Percentiles rank a stretch among this genome's conserved stretches.
These are phyloP conservation scores for Aythya baeri DNA, from an alignment of 2,113 vertebrate species.

Conservation along the genomic window DNA sequence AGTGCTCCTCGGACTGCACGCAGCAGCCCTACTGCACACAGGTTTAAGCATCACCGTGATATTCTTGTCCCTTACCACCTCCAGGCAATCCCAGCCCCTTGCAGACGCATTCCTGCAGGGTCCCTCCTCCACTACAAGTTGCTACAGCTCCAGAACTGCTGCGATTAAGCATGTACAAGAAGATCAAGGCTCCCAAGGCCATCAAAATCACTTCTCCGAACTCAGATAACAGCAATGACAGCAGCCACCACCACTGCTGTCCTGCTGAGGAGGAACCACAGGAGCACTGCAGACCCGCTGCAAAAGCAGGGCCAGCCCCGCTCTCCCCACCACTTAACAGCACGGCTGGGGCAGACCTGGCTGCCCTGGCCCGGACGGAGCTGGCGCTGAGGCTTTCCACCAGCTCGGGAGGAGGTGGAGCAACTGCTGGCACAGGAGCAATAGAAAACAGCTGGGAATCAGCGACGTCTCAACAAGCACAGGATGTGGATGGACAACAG, in stretches of 20 bases:
- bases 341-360: conserved; percentile 1
- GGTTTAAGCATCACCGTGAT: background rate
- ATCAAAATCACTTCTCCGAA: background rate
- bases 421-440: conserved; percentile 58
- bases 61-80: conserved; percentile 11
- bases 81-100: conserved; percentile 23
- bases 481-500: conserved; percentile 66
- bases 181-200: background rate
- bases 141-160: background rate
- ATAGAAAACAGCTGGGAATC: conserved; percentile 66
- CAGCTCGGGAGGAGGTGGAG: conserved; percentile 47
- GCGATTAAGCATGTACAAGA: background rate
- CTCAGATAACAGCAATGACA: background rate
- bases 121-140: conserved; percentile 20
- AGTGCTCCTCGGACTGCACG: background rate
- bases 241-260: background rate
- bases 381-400: background rate
- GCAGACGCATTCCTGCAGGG: background rate
- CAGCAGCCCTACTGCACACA: background rate
- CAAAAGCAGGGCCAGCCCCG: background rate
- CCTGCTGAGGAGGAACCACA: background rate
- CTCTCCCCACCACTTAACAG: background rate
- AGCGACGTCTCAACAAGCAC: conserved; percentile 59
- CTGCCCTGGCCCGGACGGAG: conserved; percentile 5
- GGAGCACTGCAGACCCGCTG: background rate